These are phyloP conservation scores for Caenorhabditis inopinata DNA, from an alignment of 1,140 invertebrate genomes.

Conservation along the genomic window DNA sequence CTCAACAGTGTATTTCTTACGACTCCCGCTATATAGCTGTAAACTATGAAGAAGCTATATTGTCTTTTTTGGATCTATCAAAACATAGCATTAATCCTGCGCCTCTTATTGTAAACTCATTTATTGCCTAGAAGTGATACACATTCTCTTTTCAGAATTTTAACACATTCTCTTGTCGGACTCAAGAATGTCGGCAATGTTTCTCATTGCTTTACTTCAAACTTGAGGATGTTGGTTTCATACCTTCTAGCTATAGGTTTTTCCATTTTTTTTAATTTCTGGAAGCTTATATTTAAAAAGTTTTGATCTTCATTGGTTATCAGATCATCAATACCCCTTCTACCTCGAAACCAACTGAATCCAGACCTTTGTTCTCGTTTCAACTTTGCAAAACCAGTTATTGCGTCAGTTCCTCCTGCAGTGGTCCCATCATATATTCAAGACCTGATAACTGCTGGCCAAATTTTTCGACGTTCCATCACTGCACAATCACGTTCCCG, in stretches of 20 bases:
- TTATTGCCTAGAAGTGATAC: background rate
- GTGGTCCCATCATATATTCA: background rate
- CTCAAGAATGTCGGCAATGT: constrained; percentile 14
- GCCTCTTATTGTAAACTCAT: background rate
- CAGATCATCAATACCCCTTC: constrained; percentile 8
- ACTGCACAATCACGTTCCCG: background rate
- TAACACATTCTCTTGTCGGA: background rate
- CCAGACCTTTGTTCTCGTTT: background rate
- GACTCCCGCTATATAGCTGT: constrained; percentile 1
- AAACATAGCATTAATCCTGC: constrained; percentile 1
- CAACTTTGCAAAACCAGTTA: background rate
- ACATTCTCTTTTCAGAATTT: background rate
- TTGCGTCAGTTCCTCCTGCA: background rate
- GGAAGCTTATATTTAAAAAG: too few species aligned
- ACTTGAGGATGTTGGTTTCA: constrained; percentile 5
- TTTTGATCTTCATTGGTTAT: background rate
- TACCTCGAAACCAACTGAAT: background rate
- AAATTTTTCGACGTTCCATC: background rate
- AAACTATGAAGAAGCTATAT: constrained; percentile 26
- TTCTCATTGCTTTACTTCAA: background rate
- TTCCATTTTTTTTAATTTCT: too few species aligned
- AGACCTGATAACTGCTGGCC: background rate
- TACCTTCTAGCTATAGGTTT: background rate
- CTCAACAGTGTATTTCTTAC: constrained; percentile 20
- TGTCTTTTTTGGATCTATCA: background rate